Conservation (phyloP, 2,797 vertebrate species). For the Gouania willdenowi region DNA sequence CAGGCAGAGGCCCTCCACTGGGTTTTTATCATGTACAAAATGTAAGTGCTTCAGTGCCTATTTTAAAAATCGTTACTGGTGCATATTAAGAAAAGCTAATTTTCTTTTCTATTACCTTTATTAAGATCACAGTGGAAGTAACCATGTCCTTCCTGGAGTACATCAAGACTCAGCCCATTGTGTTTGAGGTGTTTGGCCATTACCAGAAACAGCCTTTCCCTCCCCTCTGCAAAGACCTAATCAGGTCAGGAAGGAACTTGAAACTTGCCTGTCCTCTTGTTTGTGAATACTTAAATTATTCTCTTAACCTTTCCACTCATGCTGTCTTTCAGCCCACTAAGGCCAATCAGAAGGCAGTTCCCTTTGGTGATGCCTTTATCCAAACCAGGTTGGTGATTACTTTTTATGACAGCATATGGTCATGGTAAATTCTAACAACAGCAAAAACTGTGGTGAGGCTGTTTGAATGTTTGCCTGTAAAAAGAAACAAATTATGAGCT, state of each 20-base stretch:
- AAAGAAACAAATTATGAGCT: no score
- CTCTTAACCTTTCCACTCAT: not conserved
- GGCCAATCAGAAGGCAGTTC: conserved; percentile 91
- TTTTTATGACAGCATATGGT: no score
- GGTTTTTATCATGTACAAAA: conserved; percentile 98
- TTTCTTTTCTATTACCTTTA: no score
- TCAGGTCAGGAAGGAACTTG: conserved; percentile 77
- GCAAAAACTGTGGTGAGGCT: no score
- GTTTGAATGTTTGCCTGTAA: no score
- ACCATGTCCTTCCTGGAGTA: conserved; percentile 95
- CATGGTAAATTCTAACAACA: no score
- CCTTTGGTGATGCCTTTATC: conserved; percentile 95
- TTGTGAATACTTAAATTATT: not conserved
- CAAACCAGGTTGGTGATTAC: conserved; percentile 91
- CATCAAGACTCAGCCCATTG: conserved; percentile 94
- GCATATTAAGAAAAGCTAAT: no score
- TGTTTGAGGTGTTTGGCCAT: conserved; percentile 97
- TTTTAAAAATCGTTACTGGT: not conserved
- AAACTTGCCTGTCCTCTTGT: not conserved
- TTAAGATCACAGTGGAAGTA: conserved; percentile 97
- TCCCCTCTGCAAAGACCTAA: conserved; percentile 92
- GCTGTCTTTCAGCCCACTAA: conserved; percentile 79
- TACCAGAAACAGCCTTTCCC: conserved; percentile 98
- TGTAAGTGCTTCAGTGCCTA: conserved; percentile 62
- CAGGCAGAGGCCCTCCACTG: conserved; percentile 90